Percentiles rank a stretch among this genome's conserved stretches.
Conservation (phyloP, 2,888 invertebrate genomes). For the Ophion ellenae region DNA sequence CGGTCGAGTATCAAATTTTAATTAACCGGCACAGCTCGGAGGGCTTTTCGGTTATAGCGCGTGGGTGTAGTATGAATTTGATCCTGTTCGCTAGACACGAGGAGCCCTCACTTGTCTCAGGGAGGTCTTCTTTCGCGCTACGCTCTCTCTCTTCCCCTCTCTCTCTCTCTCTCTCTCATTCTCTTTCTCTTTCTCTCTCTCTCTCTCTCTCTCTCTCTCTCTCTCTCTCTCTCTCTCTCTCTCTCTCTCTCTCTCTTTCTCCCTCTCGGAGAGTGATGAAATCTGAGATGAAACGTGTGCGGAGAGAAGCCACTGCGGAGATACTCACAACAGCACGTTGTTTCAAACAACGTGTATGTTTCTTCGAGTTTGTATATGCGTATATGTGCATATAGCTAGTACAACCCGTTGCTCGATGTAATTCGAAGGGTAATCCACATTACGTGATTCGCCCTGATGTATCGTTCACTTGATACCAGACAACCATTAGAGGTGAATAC, state of each 20-base stretch:
- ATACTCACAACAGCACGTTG: conserved; percentile 3
- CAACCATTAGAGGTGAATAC: conserved; percentile 33
- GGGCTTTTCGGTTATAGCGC: conserved; percentile 18
- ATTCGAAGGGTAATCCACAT: conserved; percentile 73
- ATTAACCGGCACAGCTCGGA: conserved; percentile 21
- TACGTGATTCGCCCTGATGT: conserved; percentile 70
- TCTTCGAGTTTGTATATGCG: background rate
- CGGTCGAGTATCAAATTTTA: conserved; percentile 36
- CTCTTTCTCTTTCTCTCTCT: conserved; percentile 25
- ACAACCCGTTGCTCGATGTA: conserved; percentile 43
- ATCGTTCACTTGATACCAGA: conserved; percentile 69
- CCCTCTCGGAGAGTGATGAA: conserved; percentile 67
- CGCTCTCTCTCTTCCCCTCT: background rate
- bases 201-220: conserved; percentile 19
- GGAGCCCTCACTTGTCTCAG: conserved; percentile 42
- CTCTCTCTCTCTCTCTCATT: too few species aligned
- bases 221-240: background rate
- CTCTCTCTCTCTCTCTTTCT: conserved; percentile 9
- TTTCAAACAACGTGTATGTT: conserved; percentile 10
- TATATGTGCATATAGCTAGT: background rate
- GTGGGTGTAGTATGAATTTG: conserved; percentile 38
- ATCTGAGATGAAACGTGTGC: conserved; percentile 63
- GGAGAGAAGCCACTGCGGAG: conserved; percentile 61
- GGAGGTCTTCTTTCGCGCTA: conserved; percentile 32
- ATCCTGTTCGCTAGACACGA: conserved; percentile 51